Conservation (phyloP, 2,113 vertebrate species). For the Pycnonotus jocosus region DNA sequence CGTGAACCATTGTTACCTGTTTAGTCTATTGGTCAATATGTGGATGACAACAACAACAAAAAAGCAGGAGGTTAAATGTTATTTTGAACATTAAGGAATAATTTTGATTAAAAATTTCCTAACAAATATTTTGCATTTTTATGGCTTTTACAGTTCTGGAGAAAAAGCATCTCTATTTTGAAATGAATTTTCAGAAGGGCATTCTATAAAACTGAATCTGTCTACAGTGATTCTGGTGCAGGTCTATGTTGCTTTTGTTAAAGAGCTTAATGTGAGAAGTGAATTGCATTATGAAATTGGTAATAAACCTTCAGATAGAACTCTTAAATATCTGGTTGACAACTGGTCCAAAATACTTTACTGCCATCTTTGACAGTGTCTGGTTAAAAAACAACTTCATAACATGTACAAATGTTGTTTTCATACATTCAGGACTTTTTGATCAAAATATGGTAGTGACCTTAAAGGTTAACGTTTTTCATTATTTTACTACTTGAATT, state of each 20-base stretch:
- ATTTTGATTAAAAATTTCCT: conserved; percentile 65
- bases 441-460: conserved; percentile 63
- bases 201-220: conserved; percentile 55
- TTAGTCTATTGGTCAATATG: conserved; percentile 42
- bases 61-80: conserved; percentile 31
- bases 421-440: conserved; percentile 60
- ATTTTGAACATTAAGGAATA: conserved; percentile 58
- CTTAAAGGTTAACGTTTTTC: conserved; percentile 65
- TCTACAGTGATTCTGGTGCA: conserved; percentile 50
- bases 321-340: conserved; percentile 28
- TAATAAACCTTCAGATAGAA: conserved; percentile 14
- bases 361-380: conserved; percentile 30
- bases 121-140: conserved; percentile 72
- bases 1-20: conserved; percentile 46
- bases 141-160: conserved; percentile 69
- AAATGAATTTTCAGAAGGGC: conserved; percentile 69
- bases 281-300: conserved; percentile 17
- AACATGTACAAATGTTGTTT: conserved; percentile 51
- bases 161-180: conserved; percentile 73
- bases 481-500: conserved; percentile 70
- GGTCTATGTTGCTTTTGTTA: conserved; percentile 55
- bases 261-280: conserved; percentile 43
- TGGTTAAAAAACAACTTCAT: conserved; percentile 47
- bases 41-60: not conserved
- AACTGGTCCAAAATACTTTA: conserved; percentile 62